Base-by-base conservation (phyloP, 2,888 invertebrate genomes). In the Mesochorus sp. region DNA sequence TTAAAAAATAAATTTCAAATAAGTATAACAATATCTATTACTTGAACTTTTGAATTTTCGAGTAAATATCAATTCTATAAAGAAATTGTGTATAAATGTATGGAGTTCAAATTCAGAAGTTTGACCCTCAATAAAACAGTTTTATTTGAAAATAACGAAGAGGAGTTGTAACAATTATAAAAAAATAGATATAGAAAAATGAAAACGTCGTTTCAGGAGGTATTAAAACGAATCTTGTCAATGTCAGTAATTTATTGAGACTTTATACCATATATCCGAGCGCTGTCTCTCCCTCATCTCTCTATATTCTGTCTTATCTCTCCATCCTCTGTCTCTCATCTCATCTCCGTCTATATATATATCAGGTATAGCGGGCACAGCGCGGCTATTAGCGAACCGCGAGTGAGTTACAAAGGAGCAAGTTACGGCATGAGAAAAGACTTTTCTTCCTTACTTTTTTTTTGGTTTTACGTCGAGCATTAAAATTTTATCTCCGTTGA, bases 401-500 rank as follows among this genome's bases (percentile, higher is more conserved):
- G 59, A 61, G 66, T 72, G 57, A 72, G 71, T 76, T 76, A 72
- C 76, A 76, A 66, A 66, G 66, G 39, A 61, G 49, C 53, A 44
- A 12, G 34, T 10, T 8, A 19, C 21, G 31, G 31, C 12, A 28
- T 44, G 64, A 34, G 71, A 34, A 55, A 24, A 44, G 59, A 51
- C 59, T 66, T 64, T 39, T 44, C 26, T 8, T 37, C 49, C 21
- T 49, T 53, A 26, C 34, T 17, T 2, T 26, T 19, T 42, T 55
- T 68, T 70, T n/a, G n/a, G n/a, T 64, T 71, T 61, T 59, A 71
- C 66, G 66, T 19, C 8, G 19, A 14, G 44, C 71, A 72, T 76
- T 53, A 76, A 72, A 76, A 67, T 72, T 76, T 76, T 62, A 76
- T 76, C 76, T 61, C 61, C 73, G 55, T 47, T 47, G 39, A 12